phyloP scores from a whole-genome alignment of 2,113 vertebrate species.

The Urocolius indicus region DNA sequence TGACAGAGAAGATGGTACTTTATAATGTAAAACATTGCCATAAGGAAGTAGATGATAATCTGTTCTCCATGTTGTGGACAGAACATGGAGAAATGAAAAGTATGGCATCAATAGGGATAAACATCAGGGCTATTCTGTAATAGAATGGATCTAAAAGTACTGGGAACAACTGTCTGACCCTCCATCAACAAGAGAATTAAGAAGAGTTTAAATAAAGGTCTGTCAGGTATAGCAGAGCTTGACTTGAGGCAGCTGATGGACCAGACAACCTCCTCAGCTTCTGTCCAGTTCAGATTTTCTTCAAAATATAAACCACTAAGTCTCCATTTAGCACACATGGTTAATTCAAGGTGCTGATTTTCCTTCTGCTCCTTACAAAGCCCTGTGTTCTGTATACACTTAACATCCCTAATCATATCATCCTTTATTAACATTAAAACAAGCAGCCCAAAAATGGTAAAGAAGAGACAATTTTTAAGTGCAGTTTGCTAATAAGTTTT shows the following conservation, averaged over 20 bases:
- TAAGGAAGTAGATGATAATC: neutral
- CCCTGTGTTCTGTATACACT: accelerated
- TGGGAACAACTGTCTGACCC: neutral
- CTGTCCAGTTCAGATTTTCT: neutral
- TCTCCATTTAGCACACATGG: accelerated
- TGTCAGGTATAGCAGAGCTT: neutral
- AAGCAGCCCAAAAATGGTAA: neutral
- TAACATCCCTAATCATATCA: neutral
- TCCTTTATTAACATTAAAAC: neutral
- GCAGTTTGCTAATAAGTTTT: neutral
- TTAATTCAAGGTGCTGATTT: neutral
- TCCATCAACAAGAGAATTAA: neutral
- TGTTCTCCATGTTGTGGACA: neutral
- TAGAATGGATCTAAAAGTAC: neutral
- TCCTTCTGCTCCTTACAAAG: neutral
- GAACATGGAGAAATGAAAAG: neutral
- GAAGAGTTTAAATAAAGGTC: neutral
- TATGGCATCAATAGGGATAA: neutral
- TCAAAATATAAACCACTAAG: neutral
- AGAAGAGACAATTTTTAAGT: neutral
- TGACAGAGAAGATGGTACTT: neutral
- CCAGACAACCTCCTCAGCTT: neutral
- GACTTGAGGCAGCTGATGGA: neutral
- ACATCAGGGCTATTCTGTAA: neutral
- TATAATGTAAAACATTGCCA: neutral